Evolutionary conservation across 2,797 vertebrate genomes (phyloP).

Genomic region (Momotus momota): DNA sequence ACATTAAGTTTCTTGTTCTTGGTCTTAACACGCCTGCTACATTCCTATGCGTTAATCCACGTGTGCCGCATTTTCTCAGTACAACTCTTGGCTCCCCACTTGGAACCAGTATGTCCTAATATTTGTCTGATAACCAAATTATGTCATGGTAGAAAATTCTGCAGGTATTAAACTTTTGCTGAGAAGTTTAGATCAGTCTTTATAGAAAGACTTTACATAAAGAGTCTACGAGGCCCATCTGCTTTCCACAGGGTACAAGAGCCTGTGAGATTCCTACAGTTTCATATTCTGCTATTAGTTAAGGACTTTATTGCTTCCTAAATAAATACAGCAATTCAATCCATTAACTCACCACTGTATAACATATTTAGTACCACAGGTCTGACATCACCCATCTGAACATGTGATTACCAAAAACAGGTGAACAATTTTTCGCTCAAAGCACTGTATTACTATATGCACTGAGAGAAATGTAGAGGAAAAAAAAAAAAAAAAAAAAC

Average conservation of each 20-base stretch:
- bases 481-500: background rate
- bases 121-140: background rate
- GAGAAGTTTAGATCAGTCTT: background rate
- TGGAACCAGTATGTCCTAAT: background rate
- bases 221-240: background rate
- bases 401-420: background rate
- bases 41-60: background rate
- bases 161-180: background rate
- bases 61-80: background rate
- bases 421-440: background rate
- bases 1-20: background rate
- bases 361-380: background rate
- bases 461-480: background rate
- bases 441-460: background rate
- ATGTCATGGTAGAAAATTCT: background rate
- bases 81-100: background rate
- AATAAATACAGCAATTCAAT: conserved; percentile 42
- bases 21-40: accelerated
- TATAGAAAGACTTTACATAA: background rate
- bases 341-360: background rate
- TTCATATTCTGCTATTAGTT: conserved; percentile 20
- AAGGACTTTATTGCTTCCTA: conserved; percentile 29
- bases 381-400: background rate
- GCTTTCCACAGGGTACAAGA: background rate
- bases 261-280: background rate